Percentiles rank a stretch among this genome's conserved stretches.
These are phyloP conservation scores for Ptyas mucosa DNA, from an alignment of 2,113 vertebrate species.

Conservation along the genomic window DNA sequence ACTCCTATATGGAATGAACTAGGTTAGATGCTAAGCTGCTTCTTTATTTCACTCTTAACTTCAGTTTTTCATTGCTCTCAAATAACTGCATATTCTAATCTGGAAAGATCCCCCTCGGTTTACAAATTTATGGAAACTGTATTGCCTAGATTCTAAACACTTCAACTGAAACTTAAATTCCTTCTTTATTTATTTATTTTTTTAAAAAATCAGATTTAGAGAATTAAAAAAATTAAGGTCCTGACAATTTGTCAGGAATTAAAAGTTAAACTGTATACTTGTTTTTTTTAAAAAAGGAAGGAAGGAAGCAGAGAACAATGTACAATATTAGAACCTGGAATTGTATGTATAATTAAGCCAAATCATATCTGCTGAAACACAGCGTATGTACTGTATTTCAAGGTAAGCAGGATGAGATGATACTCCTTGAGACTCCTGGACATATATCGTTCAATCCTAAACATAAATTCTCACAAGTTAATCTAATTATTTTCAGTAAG, in stretches of 20 bases:
- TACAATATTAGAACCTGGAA: not conserved
- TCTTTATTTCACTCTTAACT: not conserved
- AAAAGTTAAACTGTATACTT: not conserved
- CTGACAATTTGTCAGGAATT: not conserved
- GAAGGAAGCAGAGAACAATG: not conserved
- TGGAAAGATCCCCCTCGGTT: not conserved
- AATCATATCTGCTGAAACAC: not conserved
- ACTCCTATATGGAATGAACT: not conserved
- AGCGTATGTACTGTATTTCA: not conserved
- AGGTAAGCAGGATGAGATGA: not conserved
- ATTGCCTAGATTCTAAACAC: not conserved
- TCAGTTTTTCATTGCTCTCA: not conserved
- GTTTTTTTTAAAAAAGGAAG: not conserved
- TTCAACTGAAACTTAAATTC: not conserved
- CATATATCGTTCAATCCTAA: not conserved
- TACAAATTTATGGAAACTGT: not conserved
- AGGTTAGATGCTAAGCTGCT: not conserved
- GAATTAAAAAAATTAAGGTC: not conserved
- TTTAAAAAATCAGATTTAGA: not conserved
- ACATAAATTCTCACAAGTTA: not conserved
- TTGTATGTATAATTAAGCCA: not conserved
- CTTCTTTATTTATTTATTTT: not conserved
- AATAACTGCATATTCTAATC: not conserved
- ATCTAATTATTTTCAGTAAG: not conserved
- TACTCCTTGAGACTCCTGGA: not conserved